Base-by-base conservation (phyloP, 2,888 invertebrate genomes). In the Cheilosia vernalis region DNA sequence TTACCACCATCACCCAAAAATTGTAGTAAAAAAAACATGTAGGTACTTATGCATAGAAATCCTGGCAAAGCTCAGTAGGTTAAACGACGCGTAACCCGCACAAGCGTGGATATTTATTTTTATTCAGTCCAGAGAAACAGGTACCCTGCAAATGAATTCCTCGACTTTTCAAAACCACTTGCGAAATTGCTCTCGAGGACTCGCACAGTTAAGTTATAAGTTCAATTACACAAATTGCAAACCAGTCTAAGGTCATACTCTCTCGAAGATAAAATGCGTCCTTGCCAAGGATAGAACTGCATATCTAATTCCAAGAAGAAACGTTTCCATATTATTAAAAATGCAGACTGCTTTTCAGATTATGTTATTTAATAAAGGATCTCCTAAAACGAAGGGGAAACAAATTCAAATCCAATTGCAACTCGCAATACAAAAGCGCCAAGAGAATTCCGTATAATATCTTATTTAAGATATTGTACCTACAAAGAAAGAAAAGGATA, bases 371-470 rank as follows among this genome's bases (percentile, higher is more conserved):
- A 47, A 47, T 47, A 47, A 47, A 47, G 44, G 17, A 47, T 47
- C 17, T 21, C 21, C 15, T 2, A 24, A 51, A 51, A 24, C 51
- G 21, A 15, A 51, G 9, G 4, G 21, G n/a, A 49, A 49, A 21
- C 9, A 49, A 51, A 51, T 51, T 24, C 51, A 51, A 37, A 51
- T 51, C 6, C 24, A 10, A 51, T 24, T 51, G 51, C 51, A 51
- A 6, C 9, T 47, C 51, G 51, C 4, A 27, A 51, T 27, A 24
- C 24, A 21, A 27, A 51, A 51, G 24, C 15, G 49, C 21, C 13
- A 19, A 27, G 15, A 24, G 21, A 51, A 21, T 13, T 49, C 10
- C 21, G 5, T 49, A 13, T 24, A 47, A 47, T 47, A 19, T 47
- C 13, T 49, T 44, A 1, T 44, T 44, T 3, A 2, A 19, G 17